These are phyloP conservation scores for Deilephila elpenor DNA, from an alignment of 2,888 invertebrate genomes.

Conservation along the genomic window DNA sequence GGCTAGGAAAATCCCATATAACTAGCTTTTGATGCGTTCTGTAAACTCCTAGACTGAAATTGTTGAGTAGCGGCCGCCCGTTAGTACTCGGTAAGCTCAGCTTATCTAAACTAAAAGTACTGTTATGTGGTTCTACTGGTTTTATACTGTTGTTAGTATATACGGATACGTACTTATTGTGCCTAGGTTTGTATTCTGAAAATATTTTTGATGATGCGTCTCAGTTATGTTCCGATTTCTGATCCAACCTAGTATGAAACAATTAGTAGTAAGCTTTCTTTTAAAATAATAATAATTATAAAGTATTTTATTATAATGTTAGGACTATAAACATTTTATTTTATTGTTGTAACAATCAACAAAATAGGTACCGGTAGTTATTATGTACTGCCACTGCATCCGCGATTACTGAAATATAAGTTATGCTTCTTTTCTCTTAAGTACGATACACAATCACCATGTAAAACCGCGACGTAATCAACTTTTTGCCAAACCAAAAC, in stretches of 20 bases:
- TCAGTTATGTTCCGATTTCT: no score
- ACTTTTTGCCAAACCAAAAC: neutral
- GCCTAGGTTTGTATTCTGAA: neutral
- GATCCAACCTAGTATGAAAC: no score
- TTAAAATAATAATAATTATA: no score
- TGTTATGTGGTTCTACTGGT: neutral
- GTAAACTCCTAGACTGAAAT: neutral
- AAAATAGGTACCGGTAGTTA: neutral
- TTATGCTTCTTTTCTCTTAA: neutral
- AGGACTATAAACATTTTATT: neutral
- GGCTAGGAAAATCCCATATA: conserved; percentile 7
- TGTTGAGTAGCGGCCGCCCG: neutral
- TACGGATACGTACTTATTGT: neutral
- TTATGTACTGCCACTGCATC: neutral
- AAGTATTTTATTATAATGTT: no score
- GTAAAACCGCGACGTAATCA: neutral
- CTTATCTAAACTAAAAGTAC: conserved; percentile 15
- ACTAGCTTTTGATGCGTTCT: neutral
- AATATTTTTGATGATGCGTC: neutral
- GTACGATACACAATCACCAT: neutral
- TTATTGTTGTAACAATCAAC: neutral
- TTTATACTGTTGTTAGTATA: no score
- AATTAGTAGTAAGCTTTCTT: no score
- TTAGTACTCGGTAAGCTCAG: conserved; percentile 14
- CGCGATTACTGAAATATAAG: neutral